Conservation (phyloP, 2,888 invertebrate species). For the Teinopalpus imperialis region DNA sequence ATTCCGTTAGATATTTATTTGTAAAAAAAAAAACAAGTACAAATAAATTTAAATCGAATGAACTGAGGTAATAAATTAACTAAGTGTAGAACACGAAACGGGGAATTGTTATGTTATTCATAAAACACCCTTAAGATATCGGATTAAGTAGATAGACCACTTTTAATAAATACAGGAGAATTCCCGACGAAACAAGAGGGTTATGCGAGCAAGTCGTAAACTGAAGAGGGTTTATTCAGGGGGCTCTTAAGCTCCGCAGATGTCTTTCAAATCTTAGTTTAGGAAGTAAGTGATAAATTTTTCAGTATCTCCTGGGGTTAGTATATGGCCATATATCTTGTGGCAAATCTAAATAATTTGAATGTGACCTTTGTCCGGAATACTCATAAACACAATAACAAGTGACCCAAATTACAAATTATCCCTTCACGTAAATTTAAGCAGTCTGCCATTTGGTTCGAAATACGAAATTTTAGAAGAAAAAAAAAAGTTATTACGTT, state of each 20-base stretch:
- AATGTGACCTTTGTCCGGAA: background rate
- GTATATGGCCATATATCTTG: slow-evolving; percentile 5
- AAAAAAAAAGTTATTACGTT: too few species aligned
- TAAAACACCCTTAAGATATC: too few species aligned
- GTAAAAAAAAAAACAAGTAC: too few species aligned
- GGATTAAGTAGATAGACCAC: slow-evolving; percentile 8
- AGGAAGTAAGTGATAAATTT: slow-evolving; percentile 19
- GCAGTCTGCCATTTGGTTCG: too few species aligned
- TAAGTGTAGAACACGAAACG: too few species aligned
- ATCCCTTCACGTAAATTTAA: too few species aligned
- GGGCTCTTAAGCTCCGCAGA: slow-evolving; percentile 24
- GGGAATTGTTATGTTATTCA: too few species aligned
- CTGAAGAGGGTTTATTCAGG: slow-evolving; percentile 19
- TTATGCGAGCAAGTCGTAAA: slow-evolving; percentile 20
- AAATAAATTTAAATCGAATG: too few species aligned
- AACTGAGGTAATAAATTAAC: too few species aligned
- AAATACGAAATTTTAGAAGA: too few species aligned
- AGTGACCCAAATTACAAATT: too few species aligned
- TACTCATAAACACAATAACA: background rate
- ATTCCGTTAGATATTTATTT: too few species aligned
- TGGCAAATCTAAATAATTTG: slow-evolving; percentile 19
- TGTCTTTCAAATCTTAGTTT: slow-evolving; percentile 24
- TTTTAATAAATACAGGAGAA: slow-evolving; percentile 10
- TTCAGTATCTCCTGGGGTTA: slow-evolving; percentile 5
- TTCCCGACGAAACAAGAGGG: slow-evolving; percentile 8